Evolutionary conservation across 2,113 vertebrate species (phyloP), one percentile per base, ranked within the genome.

Genomic region (Anhinga rufa): DNA sequence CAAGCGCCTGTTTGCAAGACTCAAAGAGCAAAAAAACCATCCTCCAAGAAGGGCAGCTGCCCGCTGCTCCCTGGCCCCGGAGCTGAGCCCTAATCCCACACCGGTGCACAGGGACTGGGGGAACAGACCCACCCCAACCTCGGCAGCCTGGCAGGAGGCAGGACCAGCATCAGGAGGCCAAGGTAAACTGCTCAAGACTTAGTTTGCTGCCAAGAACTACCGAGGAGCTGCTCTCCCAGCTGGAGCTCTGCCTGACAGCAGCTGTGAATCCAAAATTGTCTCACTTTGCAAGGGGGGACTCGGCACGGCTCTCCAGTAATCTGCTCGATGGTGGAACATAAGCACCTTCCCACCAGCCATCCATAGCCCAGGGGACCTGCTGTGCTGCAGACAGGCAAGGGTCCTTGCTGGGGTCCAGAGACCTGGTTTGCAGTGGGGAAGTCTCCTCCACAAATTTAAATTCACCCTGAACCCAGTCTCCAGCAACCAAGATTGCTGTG

Each of bases 281-380:
- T 84, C 49, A 29, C 19, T 75, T 40, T 42, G 68, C 54, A 19
- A 10, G 31, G 34, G 58, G 51, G 44, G 15, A n/a, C 40, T 70
- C 9, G 1, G 60, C 48, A 9, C 2, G 0, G 13, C 32, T 48
- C 42, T 54, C 40, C 31, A 4, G 1, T 2, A 2, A 2, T 17
- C 64, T 42, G 68, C 28, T 76, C 4, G 2, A 32, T 1, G 4
- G n/a, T 17, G 54, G 46, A 76, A 92, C 46, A 86, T 21, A 21
- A 70, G 52, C 6, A 3, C 42, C 34, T 44, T 61, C 70, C 69
- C 52, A 55, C 44, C 17, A 1, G 15, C 24, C 14, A 9, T 18
- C 61, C 44, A 8, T 20, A 19, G 2, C 31, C 51, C 9, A 1
- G 31, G 49, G 51, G 5, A 62, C 17, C 42, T 1, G 0, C 3